A percentile compares a stretch with the other conserved stretches of the same genome.
Conservation (phyloP, 2,797 vertebrate species). For the Pantherophis alleghaniensis region DNA sequence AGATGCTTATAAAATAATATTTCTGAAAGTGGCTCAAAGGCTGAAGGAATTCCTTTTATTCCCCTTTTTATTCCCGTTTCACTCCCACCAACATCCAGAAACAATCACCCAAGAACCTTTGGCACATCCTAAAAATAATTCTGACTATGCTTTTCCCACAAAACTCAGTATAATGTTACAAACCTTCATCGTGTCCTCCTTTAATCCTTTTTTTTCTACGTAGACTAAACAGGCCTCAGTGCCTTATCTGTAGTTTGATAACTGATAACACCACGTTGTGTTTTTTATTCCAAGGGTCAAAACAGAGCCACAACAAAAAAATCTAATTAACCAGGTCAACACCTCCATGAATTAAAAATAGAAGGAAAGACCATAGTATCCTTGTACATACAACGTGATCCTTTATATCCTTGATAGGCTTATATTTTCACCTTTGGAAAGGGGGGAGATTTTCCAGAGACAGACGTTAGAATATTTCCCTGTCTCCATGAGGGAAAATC, state of each 20-base stretch:
- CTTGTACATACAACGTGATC: conserved; percentile 38
- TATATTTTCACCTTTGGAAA: background rate
- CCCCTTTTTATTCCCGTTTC: background rate
- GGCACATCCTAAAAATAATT: background rate
- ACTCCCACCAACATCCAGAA: background rate
- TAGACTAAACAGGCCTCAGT: background rate
- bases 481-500: background rate
- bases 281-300: conserved; percentile 32
- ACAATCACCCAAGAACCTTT: background rate
- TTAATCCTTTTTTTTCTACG: background rate
- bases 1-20: background rate
- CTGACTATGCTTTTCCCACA: background rate
- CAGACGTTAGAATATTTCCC: background rate
- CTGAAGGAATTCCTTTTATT: background rate
- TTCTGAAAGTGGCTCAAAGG: background rate
- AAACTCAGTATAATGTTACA: background rate
- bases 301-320: conserved; percentile 50
- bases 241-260: background rate
- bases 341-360: conserved; percentile 64
- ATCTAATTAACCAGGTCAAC: conserved; percentile 63
- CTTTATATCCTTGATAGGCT: background rate
- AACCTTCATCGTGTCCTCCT: background rate
- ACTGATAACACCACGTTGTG: conserved; percentile 41
- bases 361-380: conserved; percentile 31
- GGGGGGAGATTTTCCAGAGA: conserved; percentile 1